Evolutionary conservation across 1,140 invertebrate genomes (phyloP), one percentile per base, ranked within the genome.

Genomic region (Caerostris extrusa): DNA sequence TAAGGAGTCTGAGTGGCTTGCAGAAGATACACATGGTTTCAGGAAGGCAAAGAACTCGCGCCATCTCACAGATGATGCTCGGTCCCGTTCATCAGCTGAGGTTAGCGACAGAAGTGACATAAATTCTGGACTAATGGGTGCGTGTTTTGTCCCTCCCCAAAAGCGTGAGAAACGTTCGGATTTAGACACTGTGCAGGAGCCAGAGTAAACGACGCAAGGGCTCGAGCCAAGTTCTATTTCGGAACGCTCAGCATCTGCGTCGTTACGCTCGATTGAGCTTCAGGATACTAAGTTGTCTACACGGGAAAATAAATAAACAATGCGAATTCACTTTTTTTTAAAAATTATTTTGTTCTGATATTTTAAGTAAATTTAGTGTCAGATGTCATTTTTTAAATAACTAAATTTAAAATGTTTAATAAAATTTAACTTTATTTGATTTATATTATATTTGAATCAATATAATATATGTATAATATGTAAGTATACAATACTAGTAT

Each of bases 71-170:
- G n/a, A 85, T 58, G 17, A 58, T n/a, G 14, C 57, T 8, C 12
- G 14, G 8, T 7, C 17, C 3, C 82, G 57, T 85, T 17, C 82
- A 85, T 85, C 82, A 85, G 57, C 7, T 58, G 82, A 19, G 17
- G 82, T 57, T 85, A 56, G 56, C 82, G 57, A 85, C 82, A 85
- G 82, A 19, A 57, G 17, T 7, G 57, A 85, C 82, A 85, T 85
- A 85, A 85, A 85, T 85, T 85, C 58, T n/a, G 82, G 57, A 58
- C 82, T 85, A 85, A 85, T 85, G 82, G 82, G 7, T 17, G 14
- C 7, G 17, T 17, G 55, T 8, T 34, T 57, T 85, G 10, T 57
- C 17, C 57, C 55, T 10, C 55, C n/a, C 19, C 14, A 85, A 85
- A 57, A n/a, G 17, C 82, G 56, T 85, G 82, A 85, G 82, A 85